These are phyloP conservation scores for Pollenia amentaria DNA, from an alignment of 2,888 invertebrate genomes.

Conservation along the genomic window DNA sequence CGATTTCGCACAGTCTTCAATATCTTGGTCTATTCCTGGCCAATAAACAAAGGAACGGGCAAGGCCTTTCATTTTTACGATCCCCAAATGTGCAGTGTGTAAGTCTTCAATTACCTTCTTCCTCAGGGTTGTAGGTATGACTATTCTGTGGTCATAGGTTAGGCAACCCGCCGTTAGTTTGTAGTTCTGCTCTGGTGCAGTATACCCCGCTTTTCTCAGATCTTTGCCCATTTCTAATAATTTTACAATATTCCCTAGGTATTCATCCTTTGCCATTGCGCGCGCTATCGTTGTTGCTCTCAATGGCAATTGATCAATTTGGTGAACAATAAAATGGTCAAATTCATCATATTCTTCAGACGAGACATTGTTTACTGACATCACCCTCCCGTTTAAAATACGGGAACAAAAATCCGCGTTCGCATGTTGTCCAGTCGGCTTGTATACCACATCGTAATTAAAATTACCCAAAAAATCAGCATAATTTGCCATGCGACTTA, in stretches of 20 bases:
- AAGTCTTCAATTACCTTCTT: conserved; percentile 29
- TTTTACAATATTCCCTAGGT: conserved; percentile 14
- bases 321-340: conserved; percentile 19
- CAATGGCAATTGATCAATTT: conserved; percentile 38
- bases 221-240: not conserved
- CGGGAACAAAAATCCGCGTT: conserved; percentile 46
- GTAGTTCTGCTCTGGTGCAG: conserved; percentile 23
- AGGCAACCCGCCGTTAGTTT: conserved; percentile 34
- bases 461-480: conserved; percentile 48
- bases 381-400: not conserved
- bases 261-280: conserved; percentile 8
- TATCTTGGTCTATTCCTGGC: conserved; percentile 52
- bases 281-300: not conserved
- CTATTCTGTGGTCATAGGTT: conserved; percentile 31
- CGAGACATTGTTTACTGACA: not conserved
- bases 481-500: conserved; percentile 54
- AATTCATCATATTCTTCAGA: conserved; percentile 34
- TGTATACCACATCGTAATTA: conserved; percentile 21
- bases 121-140: conserved; percentile 24
- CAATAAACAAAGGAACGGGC: conserved; percentile 59
- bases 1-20: conserved; percentile 36
- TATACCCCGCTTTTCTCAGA: conserved; percentile 2
- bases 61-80: conserved; percentile 53
- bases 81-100: conserved; percentile 42
- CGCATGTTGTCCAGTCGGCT: not conserved